Percentiles rank a stretch among this genome's conserved stretches.
These are phyloP conservation scores for Epizoanthus rinbou DNA, from an alignment of 92 coral and sea anemone genomes.

Conservation along the genomic window DNA sequence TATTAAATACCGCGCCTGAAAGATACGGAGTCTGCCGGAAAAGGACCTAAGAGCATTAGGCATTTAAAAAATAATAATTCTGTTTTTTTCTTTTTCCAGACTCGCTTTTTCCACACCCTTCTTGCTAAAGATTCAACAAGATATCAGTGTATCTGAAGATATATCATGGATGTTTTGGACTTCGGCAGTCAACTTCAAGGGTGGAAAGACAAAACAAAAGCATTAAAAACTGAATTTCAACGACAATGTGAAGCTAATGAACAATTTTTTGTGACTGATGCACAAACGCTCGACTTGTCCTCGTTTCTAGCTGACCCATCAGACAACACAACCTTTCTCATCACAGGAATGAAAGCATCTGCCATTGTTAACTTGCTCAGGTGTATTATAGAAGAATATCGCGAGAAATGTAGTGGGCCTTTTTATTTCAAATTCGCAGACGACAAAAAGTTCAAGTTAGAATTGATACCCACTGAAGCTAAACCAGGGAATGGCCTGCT, in stretches of 20 bases:
- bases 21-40: no score
- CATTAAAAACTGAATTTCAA: conserved; percentile 68
- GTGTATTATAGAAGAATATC: conserved; percentile 60
- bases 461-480: conserved; percentile 77
- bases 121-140: conserved; percentile 13
- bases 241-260: conserved; percentile 85
- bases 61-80: not conserved
- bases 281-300: conserved; percentile 47
- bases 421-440: conserved; percentile 83
- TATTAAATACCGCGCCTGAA: no score
- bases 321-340: conserved; percentile 48
- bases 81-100: not conserved
- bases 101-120: not conserved
- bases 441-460: conserved; percentile 83
- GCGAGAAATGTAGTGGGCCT: conserved; percentile 70
- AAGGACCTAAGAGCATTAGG: no score
- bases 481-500: conserved; percentile 84
- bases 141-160: not conserved
- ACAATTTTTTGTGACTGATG: conserved; percentile 57
- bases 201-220: conserved; percentile 85
- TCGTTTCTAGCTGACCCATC: conserved; percentile 48
- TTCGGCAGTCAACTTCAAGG: conserved; percentile 53
- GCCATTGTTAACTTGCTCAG: conserved; percentile 73
- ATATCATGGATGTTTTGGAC: conserved; percentile 35
- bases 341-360: conserved; percentile 74